Base-by-base conservation (phyloP, 2,888 invertebrate genomes). In the Acrocyrtus sp. region DNA sequence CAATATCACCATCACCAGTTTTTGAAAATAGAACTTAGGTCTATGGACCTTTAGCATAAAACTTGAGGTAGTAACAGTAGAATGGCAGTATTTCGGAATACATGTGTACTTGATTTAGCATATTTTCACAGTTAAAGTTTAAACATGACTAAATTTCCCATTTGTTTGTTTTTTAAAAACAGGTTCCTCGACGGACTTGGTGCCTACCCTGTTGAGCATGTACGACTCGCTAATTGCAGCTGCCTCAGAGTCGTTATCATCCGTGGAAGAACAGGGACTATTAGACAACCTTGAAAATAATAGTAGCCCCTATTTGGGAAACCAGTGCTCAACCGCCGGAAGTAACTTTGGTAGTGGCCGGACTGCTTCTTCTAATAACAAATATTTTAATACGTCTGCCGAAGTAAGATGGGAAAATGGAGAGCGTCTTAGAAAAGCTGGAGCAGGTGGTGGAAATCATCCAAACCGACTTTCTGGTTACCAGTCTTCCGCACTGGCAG, bases 181-280 rank as follows among this genome's bases (percentile, higher is more conserved):
- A 95, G 95, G 94, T 85, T 91, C 92, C 83, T 92, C 93, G 29
- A 84, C 85, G 82, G 95, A 95, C 84, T 87, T 95, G 84, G 91
- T 93, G 84, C 93, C 94, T 73, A 91, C 92, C 80, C 88, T 95
- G 77, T 89, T 95, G 85, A 92, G 92, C 78, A 92, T 94, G 85
- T 94, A 94, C 85, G 95, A 95, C 86, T 91, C 92, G 78, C 87
- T 94, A 80, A 87, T 86, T 47, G 85, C 85, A 51, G 84, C 72
- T 2, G 60, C 66, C 53, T 66, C 66, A 60, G 72, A 56, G 66
- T 54, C 66, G 50, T 56, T 72, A 61, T 48, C 72, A n/a, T 50
- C 72, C 51, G 65, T 53, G 39, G 65, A 72, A 19, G 72, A 72
- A 29, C 58, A 72, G 34, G 51, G 58, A 51, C 22, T 48, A 34